Conservation (phyloP, 2,888 invertebrate genomes). For the Drosophila pseudotakahashii region DNA sequence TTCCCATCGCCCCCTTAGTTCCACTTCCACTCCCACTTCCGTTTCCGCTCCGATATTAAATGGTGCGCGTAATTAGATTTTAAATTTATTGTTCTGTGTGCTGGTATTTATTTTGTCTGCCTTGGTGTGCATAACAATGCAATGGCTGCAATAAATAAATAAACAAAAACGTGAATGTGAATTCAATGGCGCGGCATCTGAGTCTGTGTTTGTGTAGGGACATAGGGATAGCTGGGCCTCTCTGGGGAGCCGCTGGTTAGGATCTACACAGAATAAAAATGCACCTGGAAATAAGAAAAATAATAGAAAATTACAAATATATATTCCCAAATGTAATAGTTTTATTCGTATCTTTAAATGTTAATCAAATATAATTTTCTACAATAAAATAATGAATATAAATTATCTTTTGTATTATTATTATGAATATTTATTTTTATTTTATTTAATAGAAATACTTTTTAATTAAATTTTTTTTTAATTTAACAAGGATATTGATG, state of each 20-base stretch:
- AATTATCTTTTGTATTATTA: no score
- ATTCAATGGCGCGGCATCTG: conserved; percentile 48
- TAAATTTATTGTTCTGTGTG: conserved; percentile 70
- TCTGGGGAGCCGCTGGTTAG: conserved; percentile 9
- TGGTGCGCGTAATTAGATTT: conserved; percentile 80
- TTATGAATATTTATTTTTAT: no score
- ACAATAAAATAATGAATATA: no score
- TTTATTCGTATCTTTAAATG: no score
- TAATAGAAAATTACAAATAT: neutral
- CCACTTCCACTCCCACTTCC: conserved; percentile 29
- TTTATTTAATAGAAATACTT: no score
- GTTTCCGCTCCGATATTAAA: conserved; percentile 69
- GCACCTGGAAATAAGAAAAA: neutral
- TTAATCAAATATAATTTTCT: no score
- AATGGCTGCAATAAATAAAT: conserved; percentile 74
- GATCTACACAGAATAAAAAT: conserved; percentile 9
- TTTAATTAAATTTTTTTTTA: no score
- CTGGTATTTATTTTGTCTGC: conserved; percentile 62
- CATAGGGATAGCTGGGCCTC: conserved; percentile 17
- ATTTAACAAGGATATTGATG: no score
- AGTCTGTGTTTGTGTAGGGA: conserved; percentile 4
- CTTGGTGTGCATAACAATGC: conserved; percentile 72
- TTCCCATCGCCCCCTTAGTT: neutral
- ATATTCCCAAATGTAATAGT: neutral
- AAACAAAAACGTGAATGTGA: conserved; percentile 68